Evolutionary conservation across 2,888 invertebrate species (phyloP).

Genomic region (Philaethria dido): DNA sequence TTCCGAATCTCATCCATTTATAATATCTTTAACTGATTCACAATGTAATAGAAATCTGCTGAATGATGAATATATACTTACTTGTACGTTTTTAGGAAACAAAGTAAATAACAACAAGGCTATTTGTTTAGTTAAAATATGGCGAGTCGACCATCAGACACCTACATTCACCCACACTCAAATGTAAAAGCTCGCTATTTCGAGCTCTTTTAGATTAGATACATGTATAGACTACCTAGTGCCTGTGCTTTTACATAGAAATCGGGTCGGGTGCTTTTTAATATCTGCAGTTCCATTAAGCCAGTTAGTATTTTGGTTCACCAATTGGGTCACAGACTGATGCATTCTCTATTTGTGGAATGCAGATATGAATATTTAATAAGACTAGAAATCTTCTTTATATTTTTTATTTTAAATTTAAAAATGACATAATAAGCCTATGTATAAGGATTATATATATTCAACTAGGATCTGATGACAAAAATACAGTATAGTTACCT

Average conservation of each 20-base stretch:
- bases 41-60: not conserved
- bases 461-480: not conserved
- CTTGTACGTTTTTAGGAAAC: not conserved
- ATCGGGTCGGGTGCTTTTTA: constrained; percentile 58
- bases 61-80: not conserved
- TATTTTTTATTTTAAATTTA: no score
- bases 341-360: constrained; percentile 45
- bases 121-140: constrained; percentile 52
- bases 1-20: constrained; percentile 13
- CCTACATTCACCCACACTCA: constrained; percentile 52
- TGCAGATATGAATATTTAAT: constrained; percentile 35
- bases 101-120: constrained; percentile 36
- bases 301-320: constrained; percentile 51
- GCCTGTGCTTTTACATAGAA: constrained; percentile 50
- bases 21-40: constrained; percentile 8
- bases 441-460: not conserved
- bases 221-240: constrained; percentile 50
- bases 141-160: constrained; percentile 51
- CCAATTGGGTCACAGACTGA: constrained; percentile 49
- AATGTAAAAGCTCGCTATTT: constrained; percentile 56
- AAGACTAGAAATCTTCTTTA: constrained; percentile 17
- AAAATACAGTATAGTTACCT: not conserved
- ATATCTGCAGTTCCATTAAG: constrained; percentile 50
- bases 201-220: constrained; percentile 52
- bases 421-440: not conserved